phyloP scores from a whole-genome alignment of 2,888 invertebrate species.

The Chloroclysta siterata region DNA sequence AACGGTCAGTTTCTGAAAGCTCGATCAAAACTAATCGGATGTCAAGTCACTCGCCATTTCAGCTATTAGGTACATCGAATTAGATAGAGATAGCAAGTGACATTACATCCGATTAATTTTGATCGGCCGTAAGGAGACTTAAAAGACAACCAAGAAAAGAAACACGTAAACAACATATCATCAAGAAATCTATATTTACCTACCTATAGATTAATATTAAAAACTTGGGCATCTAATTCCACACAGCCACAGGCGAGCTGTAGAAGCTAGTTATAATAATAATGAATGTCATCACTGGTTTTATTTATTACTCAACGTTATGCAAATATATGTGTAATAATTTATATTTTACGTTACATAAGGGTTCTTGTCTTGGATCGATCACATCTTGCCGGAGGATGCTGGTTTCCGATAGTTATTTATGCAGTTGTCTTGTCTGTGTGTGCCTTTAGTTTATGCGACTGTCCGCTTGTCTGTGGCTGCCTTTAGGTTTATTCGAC shows the following conservation, averaged over 20 bases:
- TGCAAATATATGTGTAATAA: conserved; percentile 2
- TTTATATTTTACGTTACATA: conserved; percentile 4
- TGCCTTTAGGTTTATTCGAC: conserved; percentile 9
- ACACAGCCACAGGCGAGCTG: conserved; percentile 1
- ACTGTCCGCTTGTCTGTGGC: not conserved
- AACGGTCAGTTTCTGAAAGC: no score
- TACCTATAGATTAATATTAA: not conserved
- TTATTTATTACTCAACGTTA: conserved; percentile 6
- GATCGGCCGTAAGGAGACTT: no score
- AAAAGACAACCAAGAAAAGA: no score
- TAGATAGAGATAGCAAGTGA: no score
- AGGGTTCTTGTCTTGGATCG: conserved; percentile 41
- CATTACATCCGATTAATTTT: no score
- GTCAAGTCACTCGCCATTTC: no score
- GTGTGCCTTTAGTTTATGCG: no score
- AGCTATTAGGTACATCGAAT: no score
- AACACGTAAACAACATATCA: no score
- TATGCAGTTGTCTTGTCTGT: conserved; percentile 26
- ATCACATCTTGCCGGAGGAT: conserved; percentile 50
- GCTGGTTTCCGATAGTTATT: conserved; percentile 37
- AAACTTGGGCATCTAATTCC: not conserved
- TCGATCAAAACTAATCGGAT: no score
- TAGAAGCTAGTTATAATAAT: conserved; percentile 8
- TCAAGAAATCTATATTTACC: no score
- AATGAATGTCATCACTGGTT: conserved; percentile 4